Evolutionary conservation across 2,113 vertebrate species (phyloP).

Genomic region (Pelobates fuscus): DNA sequence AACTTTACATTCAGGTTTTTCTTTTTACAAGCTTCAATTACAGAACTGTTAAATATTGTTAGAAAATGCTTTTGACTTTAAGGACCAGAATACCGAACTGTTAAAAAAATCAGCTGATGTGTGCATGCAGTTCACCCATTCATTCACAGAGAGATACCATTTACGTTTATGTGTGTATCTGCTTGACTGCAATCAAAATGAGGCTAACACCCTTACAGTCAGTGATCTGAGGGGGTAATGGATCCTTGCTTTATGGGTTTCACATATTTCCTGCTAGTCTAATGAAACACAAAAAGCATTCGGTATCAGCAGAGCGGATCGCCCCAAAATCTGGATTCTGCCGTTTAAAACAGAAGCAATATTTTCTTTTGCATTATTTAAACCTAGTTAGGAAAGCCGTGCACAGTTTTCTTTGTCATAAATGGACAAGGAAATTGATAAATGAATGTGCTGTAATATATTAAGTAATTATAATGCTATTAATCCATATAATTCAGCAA

Average conservation of each 20-base stretch:
- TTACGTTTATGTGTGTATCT: conserved; percentile 7
- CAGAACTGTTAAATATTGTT: too few relatives aligned
- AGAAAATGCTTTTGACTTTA: too few relatives aligned
- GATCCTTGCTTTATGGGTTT: conserved; percentile 2
- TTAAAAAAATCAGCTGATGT: too few relatives aligned
- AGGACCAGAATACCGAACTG: too few relatives aligned
- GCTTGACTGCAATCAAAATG: not conserved
- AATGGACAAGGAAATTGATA: too few relatives aligned
- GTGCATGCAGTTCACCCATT: too few relatives aligned
- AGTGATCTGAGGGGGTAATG: not conserved
- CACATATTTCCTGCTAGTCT: not conserved
- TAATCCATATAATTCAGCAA: too few relatives aligned
- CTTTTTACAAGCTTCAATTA: not conserved
- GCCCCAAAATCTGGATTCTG: not conserved
- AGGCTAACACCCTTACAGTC: conserved; percentile 10
- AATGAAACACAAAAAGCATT: not conserved
- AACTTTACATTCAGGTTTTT: conserved; percentile 16
- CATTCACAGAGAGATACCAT: not conserved
- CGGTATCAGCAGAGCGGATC: not conserved
- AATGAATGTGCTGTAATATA: too few relatives aligned
- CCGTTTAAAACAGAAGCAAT: not conserved
- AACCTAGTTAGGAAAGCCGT: too few relatives aligned
- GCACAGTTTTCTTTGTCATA: too few relatives aligned
- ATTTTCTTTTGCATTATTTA: too few relatives aligned
- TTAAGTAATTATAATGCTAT: too few relatives aligned